These are phyloP conservation scores for Luscinia luscinia DNA, from an alignment of 2,797 vertebrate species.

Conservation along the genomic window DNA sequence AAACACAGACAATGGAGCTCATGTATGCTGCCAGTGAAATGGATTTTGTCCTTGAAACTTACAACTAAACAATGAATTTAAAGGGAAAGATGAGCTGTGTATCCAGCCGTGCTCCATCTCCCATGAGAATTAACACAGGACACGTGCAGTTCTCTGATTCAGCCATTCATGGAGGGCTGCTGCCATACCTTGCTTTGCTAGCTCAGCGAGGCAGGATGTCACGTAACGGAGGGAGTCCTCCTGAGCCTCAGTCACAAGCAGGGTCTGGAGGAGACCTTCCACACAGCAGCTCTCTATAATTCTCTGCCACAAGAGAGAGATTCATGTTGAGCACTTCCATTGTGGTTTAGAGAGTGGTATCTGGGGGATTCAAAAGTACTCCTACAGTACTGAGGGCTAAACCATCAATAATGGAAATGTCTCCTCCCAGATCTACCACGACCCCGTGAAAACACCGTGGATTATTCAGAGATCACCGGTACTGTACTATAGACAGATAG, in stretches of 20 bases:
- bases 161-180: background rate
- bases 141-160: background rate
- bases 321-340: background rate
- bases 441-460: background rate
- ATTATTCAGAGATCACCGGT: background rate
- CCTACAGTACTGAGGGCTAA: background rate
- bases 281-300: slow-evolving; percentile 65
- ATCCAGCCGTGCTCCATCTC: background rate
- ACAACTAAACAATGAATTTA: background rate
- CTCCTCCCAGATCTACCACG: background rate
- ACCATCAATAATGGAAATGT: background rate
- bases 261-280: slow-evolving; percentile 59
- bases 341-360: background rate
- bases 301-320: slow-evolving; percentile 38
- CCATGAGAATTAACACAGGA: background rate
- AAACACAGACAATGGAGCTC: background rate
- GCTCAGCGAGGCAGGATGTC: slow-evolving; percentile 68
- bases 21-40: background rate
- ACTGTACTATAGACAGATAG: background rate
- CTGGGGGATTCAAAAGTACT: background rate
- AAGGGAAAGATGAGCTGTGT: background rate
- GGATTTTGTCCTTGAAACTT: background rate
- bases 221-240: slow-evolving; percentile 70
- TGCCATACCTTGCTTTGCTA: slow-evolving; percentile 71
- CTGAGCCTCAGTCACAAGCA: slow-evolving; percentile 2